Percentiles rank a stretch among this genome's conserved stretches.
Conservation (phyloP, 64 coral and sea anemone genomes). For the Astreopora myriophthalma region DNA sequence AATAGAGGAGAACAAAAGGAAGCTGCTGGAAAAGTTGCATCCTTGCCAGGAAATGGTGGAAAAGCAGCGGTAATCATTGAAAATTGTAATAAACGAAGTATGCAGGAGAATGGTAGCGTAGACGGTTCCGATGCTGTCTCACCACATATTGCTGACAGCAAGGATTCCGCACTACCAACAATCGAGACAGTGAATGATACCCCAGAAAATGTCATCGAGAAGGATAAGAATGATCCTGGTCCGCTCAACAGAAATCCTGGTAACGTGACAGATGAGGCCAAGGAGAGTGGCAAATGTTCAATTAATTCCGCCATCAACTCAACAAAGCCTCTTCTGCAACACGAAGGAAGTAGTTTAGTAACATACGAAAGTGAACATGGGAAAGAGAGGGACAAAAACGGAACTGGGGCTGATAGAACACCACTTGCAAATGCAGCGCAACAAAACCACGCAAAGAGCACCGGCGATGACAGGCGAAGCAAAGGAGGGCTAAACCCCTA, state of each 20-base stretch:
- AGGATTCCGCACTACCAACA: background rate
- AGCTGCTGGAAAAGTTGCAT: too few species aligned
- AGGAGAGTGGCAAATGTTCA: fast-evolving
- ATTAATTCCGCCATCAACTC: background rate
- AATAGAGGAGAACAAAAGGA: too few species aligned
- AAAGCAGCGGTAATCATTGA: background rate
- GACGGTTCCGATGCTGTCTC: too few species aligned
- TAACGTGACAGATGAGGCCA: background rate
- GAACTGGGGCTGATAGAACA: background rate
- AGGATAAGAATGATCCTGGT: background rate
- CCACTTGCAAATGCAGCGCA: too few species aligned
- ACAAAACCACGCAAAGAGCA: background rate
- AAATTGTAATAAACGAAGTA: background rate
- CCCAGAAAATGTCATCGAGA: background rate
- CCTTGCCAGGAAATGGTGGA: background rate
- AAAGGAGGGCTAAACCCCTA: background rate
- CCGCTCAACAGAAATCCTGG: background rate
- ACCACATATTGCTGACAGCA: background rate
- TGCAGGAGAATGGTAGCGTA: background rate
- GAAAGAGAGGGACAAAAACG: background rate
- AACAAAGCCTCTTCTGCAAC: too few species aligned
- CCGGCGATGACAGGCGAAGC: background rate
- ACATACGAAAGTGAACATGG: too few species aligned
- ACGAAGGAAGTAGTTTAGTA: too few species aligned
- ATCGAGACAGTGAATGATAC: background rate